A percentile compares a stretch with the other conserved stretches of the same genome.
phyloP scores from a whole-genome alignment of 2,113 vertebrate genomes.

The Sisor rabdophorus region DNA sequence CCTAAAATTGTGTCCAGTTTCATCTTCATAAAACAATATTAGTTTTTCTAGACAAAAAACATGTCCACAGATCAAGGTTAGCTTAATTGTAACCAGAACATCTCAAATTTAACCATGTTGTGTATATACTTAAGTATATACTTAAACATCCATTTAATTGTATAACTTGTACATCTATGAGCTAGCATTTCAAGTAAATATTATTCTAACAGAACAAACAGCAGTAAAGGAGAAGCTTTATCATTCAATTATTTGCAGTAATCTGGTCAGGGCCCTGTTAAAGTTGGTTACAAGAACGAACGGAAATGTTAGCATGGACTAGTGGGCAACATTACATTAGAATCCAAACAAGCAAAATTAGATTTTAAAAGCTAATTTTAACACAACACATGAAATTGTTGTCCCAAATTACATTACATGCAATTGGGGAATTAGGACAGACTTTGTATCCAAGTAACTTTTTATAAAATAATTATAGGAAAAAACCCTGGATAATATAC shows the following conservation, averaged over 20 bases:
- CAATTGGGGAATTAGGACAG: background rate
- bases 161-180: background rate
- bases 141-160: background rate
- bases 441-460: background rate
- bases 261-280: background rate
- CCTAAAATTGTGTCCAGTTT: too few relatives aligned
- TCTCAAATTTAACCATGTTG: too few relatives aligned
- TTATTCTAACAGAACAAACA: too few relatives aligned
- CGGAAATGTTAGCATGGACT: too few relatives aligned
- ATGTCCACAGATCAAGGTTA: background rate
- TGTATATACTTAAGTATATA: background rate
- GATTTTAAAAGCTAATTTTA: too few relatives aligned
- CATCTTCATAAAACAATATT: background rate
- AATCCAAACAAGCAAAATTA: too few relatives aligned
- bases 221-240: background rate
- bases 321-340: too few relatives aligned
- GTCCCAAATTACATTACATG: too few relatives aligned
- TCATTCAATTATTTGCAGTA: background rate
- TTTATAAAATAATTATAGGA: too few relatives aligned
- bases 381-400: too few relatives aligned
- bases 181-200: background rate
- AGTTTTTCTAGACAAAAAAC: background rate
- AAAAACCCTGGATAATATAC: too few relatives aligned
- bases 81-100: background rate
- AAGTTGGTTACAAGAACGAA: background rate